Base-by-base conservation (phyloP, 2,113 vertebrate species). In the Malurus elegans region DNA sequence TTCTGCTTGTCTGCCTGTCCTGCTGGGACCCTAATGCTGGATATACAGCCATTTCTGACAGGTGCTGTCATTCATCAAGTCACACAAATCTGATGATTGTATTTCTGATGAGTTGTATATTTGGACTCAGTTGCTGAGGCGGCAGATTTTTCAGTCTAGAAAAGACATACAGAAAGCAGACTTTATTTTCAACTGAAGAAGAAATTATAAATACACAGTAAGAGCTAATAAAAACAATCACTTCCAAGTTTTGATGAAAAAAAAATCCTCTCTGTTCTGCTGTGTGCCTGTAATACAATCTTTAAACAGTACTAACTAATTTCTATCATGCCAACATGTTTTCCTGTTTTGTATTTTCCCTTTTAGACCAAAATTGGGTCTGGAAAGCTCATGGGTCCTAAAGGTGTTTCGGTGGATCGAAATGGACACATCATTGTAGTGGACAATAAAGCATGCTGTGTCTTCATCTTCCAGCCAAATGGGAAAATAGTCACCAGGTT, bases 401-500 rank as follows among this genome's bases (percentile, higher is more conserved):
- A 99, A 97, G 99, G 99, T 12, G 99, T 99, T 78, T 99, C 99
- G 0, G 99, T 99, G 96, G 99, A 99, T 98, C 98, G 98, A 50
- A 99, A 99, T 3, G 99, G 99, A 34, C 99, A 99, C 98, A 98
- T 99, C 90, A 99, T 99, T 34, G 99, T 99, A 72, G 99, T 99
- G 78, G 99, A 99, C 97, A 99, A 99, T 97, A 99, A 99, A 97
- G 98, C 99, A 18, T 99, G 99, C 97, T 99, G 99, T 36, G 98
- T 99, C 74, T 99, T 99, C 96, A 99, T 99, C 97, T 99, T 99
- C 93, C 99, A 99, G 95, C 98, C 98, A 12, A 99, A 99, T 0
- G 99, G 99, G 81, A 99, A 99, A 96, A 99, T 99, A 93, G 99
- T 99, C 95, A 99, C 99, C 86, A 99, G 99, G 98, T 99, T 99